Base-by-base conservation (phyloP, 1,140 invertebrate species). In the Octopus sinensis region DNA sequence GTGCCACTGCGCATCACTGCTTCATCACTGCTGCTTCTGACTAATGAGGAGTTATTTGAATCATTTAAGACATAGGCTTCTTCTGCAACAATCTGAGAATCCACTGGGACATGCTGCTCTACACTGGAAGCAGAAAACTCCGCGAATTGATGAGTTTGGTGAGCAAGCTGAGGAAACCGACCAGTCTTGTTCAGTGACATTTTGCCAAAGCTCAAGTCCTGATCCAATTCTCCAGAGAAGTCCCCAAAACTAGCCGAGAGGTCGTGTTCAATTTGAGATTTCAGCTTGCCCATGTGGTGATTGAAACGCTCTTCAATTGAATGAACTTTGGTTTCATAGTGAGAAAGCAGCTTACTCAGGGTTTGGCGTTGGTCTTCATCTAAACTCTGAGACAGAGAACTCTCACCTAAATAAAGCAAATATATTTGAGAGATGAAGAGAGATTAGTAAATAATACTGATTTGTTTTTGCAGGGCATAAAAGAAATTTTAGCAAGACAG, bases 321-420 rank as follows among this genome's bases (percentile, higher is more conserved):
- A 51, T 53, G 5, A 17, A 77, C 52, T 53, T 77, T 77, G 7
- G 30, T 13, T 77, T 77, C 52, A 17, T 23, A 77, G 52, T 77
- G 17, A 17, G 23, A n/a, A 53, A 52, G n/a, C 5, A 77, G 76
- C 12, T 77, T 77, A 13, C 52, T 51, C 76, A 77, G 76, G 5
- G 52, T 17, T 53, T 77, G 76, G 76, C 43, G 43, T 13, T 77
- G 76, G 76, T 77, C 76, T 51, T 17, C 43, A 52, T 77, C 76
- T 9, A 77, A 51, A 52, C 52, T 23, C 52, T 51, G 30, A 13
- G 43, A 77, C 13, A 77, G 76, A 43, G 30, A 43, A 43, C 30
- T 43, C 3, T 43, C 30, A 43, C 30, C 30, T 43, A 43, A 43
- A 43, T 43, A 43, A 43, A 43, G 30, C 30, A 43, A 43, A 43